Base-by-base conservation (phyloP, 2,113 vertebrate genomes). In the Osmerus eperlanus region DNA sequence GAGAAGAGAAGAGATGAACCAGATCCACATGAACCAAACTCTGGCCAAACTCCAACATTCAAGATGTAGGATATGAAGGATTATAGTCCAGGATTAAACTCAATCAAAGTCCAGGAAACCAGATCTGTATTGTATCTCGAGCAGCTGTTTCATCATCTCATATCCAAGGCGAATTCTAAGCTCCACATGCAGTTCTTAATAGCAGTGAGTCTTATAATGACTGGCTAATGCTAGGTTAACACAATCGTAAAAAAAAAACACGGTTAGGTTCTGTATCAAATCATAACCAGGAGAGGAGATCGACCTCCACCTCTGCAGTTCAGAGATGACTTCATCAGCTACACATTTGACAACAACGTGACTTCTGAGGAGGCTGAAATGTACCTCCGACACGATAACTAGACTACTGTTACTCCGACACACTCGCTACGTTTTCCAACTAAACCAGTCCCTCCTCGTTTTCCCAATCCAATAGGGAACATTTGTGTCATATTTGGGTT, bases 261-360 rank as follows among this genome's bases (percentile, higher is more conserved):
- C 76, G 75, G 9, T 56, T 62, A 54, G n/a, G 19, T 18, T 15
- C 3, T 1, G 0, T 59, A 78, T 67, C 54, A 76, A 23, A 77
- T 80, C 70, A 76, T 41, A 68, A 85, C 73, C 23, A 71, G 78
- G 72, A 13, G 55, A 76, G 72, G 63, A 73, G 78, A 70, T 19
- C 54, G 32, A 64, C 64, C 72, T 2, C 52, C 58, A 77, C 47
- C 41, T 76, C 23, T 61, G 28, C 53, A 1, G 23, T 18, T 29
- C 16, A 61, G 13, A 47, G 52, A 71, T 77, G 12, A 56, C 56
- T 69, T 73, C 62, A 68, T 8, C 23, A 55, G 18, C 19, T 55
- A 62, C 53, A 60, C 14, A 70, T 72, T 53, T 59, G 71, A 69
- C 71, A 66, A 53, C 64, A 6, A 41, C 36, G 36, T 1, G 36